Evolutionary conservation across 35 echinoderm and acorn worm species (phyloP), one percentile per base, ranked within the genome.

Genomic region (Acanthaster planci): DNA sequence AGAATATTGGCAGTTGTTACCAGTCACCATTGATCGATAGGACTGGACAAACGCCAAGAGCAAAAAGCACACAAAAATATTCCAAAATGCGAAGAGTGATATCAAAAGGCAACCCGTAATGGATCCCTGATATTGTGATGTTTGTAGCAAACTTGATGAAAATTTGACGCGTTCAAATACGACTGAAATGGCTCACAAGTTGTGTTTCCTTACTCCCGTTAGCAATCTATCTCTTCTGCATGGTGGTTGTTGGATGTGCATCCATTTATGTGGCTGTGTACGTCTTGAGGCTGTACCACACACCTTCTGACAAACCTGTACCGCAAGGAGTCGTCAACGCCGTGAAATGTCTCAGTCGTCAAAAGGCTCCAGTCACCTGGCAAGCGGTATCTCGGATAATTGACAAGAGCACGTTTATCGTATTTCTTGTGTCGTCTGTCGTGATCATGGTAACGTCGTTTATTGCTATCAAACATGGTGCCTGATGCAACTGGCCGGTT

Each of bases 251-350:
- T 51, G 81, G 52, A 16, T 83, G 81, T 37, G 81, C 56, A 0
- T 58, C 53, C 37, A 83, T 83, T 53, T 53, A 58, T 4, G 52
- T 31, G 12, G 38, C 81, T 23, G 81, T 83, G 2, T 83, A 57
- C 53, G 81, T 58, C 9, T 35, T 83, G 37, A 57, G 81, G 35
- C 16, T 83, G 30, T 83, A 57, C 38, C 55, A 83, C 54, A 83
- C 51, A 22, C n/a, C 52, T 16, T 8, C 52, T 27, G 81, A 37
- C 29, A 29, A 35, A 14, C 29, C 79, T 16, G 8, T 57, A 34
- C 81, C 81, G 15, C 9, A 51, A 36, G 21, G n/a, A 53, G 64
- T 72, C 64, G 26, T 68, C 60, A 27, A 27, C 9, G 60, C 29
- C 17, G 34, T 68, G 60, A 68, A 26, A 15, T 68, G 34, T 34